Base-by-base conservation (phyloP, 2,113 vertebrate species). In the Dicrurus megarhynchus region DNA sequence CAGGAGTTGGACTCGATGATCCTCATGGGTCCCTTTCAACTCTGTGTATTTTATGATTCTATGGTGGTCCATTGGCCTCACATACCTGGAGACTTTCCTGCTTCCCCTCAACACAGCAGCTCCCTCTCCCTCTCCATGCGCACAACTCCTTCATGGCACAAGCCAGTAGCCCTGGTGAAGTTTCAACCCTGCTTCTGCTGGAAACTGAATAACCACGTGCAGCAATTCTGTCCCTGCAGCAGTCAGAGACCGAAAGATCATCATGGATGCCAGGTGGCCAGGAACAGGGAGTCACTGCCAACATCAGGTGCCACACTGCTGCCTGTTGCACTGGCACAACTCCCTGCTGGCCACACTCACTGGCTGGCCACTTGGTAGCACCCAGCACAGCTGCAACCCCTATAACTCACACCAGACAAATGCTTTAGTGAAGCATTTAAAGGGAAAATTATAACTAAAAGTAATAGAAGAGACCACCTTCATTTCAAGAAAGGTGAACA, bases 201-300 rank as follows among this genome's bases (percentile, higher is more conserved):
- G 21, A 16, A 30, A 37, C 37, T 3, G 16, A 3, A 1, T 8
- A 79, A 39, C 33, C 41, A 60, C 2, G 0, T 5, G 13, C 24
- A 84, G 21, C 2, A 35, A 39, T 13, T 6, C 37, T 27, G 18
- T 8, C 32, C 3, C 12, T 77, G 6, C 46, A 63, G n/a, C 6
- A 75, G 41, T 0, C 0, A 19, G n/a, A 50, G 30, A 71, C 1
- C 1, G 22, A 1, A 49, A 73, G 9, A n/a, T n/a, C 9, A 10
- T 26, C 32, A 21, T 0, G 0, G 26, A 24, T 47, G 18, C 10
- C 39, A 59, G 14, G 42, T 13, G 18, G 39, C 14, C 67, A 88
- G 57, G 44, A 76, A 27, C 4, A 32, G 41, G n/a, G 49, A 90
- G 28, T 23, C 27, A 17, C 2, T 49, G 16, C 19, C 55, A 53